A percentile compares a stretch with the other conserved stretches of the same genome.
Evolutionary conservation across 2,797 vertebrate genomes (phyloP).

Genomic region (Podarcis lilfordi): DNA sequence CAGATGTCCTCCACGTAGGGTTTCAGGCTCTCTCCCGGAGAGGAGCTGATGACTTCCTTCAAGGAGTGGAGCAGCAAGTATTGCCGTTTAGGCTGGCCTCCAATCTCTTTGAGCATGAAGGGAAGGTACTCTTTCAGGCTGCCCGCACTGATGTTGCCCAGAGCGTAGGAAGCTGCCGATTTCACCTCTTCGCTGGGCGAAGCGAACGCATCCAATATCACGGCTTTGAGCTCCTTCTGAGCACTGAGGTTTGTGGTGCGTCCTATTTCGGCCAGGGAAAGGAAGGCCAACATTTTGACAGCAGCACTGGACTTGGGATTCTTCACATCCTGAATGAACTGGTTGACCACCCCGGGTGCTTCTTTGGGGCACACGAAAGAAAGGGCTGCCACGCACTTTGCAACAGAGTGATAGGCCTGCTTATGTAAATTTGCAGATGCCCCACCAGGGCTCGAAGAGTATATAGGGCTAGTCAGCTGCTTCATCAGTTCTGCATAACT

Average conservation of each 20-base stretch:
- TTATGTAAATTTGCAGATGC: slow-evolving; percentile 75
- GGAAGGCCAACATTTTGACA: slow-evolving; percentile 86
- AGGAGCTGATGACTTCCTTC: slow-evolving; percentile 89
- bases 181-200: slow-evolving; percentile 91
- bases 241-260: slow-evolving; percentile 82
- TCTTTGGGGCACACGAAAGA: slow-evolving; percentile 86
- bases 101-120: slow-evolving; percentile 89
- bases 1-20: slow-evolving; percentile 91
- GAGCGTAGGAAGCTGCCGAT: slow-evolving; percentile 86
- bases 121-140: slow-evolving; percentile 89
- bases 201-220: slow-evolving; percentile 89
- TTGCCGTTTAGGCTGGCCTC: slow-evolving; percentile 87
- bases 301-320: slow-evolving; percentile 80
- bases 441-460: slow-evolving; percentile 40
- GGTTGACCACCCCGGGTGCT: slow-evolving; percentile 75
- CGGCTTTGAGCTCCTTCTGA: slow-evolving; percentile 86
- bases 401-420: slow-evolving; percentile 87
- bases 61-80: slow-evolving; percentile 93
- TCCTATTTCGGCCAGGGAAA: slow-evolving; percentile 91
- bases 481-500: slow-evolving; percentile 83
- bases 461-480: slow-evolving; percentile 84
- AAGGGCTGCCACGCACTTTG: slow-evolving; percentile 90
- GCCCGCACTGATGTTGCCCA: slow-evolving; percentile 89
- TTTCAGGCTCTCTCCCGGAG: slow-evolving; percentile 81
- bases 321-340: slow-evolving; percentile 86